Percentiles rank a stretch among this genome's conserved stretches.
These are phyloP conservation scores for Sericinus montela DNA, from an alignment of 2,888 invertebrate species.

Conservation along the genomic window DNA sequence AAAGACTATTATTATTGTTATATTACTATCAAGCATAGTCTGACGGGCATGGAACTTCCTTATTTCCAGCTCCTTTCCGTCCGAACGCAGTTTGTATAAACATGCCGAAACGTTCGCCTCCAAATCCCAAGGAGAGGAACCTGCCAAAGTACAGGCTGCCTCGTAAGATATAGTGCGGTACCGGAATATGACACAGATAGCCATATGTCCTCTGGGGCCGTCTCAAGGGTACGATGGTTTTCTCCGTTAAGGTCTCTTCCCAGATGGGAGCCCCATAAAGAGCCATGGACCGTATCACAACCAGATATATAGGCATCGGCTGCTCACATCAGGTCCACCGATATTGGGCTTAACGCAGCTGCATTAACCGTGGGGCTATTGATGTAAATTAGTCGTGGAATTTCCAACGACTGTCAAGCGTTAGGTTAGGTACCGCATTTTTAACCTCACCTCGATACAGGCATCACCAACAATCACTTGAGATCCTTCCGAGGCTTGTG, in stretches of 20 bases:
- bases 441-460: slow-evolving; percentile 3
- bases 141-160: slow-evolving; percentile 19
- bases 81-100: too few relatives aligned
- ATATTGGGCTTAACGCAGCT: too few relatives aligned
- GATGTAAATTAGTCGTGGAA: not conserved
- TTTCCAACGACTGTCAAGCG: not conserved
- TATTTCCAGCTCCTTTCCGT: too few relatives aligned
- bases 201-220: slow-evolving; percentile 10
- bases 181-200: slow-evolving; percentile 8
- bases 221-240: not conserved
- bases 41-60: too few relatives aligned
- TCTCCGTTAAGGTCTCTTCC: not conserved
- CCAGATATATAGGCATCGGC: slow-evolving; percentile 11
- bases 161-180: slow-evolving; percentile 19
- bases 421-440: not conserved
- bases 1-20: too few relatives aligned
- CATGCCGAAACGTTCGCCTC: too few relatives aligned
- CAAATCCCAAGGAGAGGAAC: slow-evolving; percentile 19
- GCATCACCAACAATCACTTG: slow-evolving; percentile 9
- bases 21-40: too few relatives aligned
- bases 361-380: not conserved
- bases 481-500: slow-evolving; percentile 8
- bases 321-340: not conserved
- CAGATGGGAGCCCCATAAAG: slow-evolving; percentile 6
- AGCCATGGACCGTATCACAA: slow-evolving; percentile 13